Evolutionary conservation across 2,888 invertebrate species (phyloP).

Genomic region (Chironomus riparius): DNA sequence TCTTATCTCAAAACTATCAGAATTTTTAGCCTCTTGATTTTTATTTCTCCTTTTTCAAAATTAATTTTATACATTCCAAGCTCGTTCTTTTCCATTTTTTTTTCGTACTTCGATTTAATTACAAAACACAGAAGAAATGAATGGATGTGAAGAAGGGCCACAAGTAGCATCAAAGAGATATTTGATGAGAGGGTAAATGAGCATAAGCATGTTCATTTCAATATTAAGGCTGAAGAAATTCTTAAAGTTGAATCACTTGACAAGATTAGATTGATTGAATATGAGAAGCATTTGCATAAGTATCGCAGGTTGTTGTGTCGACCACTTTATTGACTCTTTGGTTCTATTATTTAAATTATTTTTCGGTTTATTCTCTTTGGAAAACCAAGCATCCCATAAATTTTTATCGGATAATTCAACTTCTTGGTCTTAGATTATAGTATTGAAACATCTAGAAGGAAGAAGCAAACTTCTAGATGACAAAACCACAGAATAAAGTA

Average conservation of each 20-base stretch:
- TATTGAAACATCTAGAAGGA: no score
- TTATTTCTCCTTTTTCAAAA: neutral
- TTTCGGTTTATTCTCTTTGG: no score
- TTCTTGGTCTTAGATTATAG: no score
- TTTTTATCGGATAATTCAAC: no score
- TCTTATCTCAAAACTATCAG: neutral
- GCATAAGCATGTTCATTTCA: neutral
- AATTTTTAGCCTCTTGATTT: neutral
- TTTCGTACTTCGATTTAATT: neutral
- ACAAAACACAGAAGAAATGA: neutral
- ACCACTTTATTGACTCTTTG: no score
- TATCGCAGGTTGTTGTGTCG: neutral
- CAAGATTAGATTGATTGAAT: neutral
- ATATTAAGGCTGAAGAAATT: neutral
- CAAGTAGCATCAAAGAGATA: neutral
- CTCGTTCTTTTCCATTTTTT: neutral
- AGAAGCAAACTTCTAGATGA: no score
- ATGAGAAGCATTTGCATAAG: neutral
- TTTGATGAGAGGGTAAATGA: neutral
- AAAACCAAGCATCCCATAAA: no score
- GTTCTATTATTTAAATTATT: no score
- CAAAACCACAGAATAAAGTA: no score
- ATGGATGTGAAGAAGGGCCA: neutral
- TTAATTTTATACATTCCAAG: neutral
- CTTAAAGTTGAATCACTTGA: neutral